phyloP scores from a whole-genome alignment of 2,113 vertebrate genomes.

The Phasianus colchicus region DNA sequence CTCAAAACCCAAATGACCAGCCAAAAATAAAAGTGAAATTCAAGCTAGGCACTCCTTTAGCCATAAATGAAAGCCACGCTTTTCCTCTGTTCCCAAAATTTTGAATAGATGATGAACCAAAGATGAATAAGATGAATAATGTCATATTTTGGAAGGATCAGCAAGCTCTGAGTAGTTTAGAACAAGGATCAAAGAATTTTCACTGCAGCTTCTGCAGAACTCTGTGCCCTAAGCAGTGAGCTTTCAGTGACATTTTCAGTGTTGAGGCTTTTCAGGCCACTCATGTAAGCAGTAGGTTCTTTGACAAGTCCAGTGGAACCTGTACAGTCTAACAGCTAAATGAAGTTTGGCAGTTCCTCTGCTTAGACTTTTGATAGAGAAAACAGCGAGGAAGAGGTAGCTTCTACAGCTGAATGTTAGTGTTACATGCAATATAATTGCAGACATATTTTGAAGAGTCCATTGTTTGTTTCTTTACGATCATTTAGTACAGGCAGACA shows the following conservation, averaged over 20 bases:
- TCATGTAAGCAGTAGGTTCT: background rate
- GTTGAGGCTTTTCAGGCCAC: background rate
- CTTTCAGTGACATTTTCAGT: background rate
- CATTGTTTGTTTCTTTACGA: rapidly evolving
- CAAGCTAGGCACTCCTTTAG: background rate
- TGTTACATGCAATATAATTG: background rate
- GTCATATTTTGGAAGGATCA: background rate
- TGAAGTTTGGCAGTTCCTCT: background rate
- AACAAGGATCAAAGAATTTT: background rate
- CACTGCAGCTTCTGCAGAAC: background rate
- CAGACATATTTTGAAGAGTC: background rate
- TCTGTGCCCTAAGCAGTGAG: background rate
- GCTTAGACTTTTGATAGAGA: background rate
- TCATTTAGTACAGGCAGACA: background rate
- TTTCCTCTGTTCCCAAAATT: background rate
- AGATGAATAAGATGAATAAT: background rate
- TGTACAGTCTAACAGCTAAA: background rate
- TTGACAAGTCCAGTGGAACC: background rate
- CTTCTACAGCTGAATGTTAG: background rate
- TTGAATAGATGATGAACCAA: background rate
- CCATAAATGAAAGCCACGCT: background rate
- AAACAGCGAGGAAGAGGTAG: background rate
- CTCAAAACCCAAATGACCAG: background rate
- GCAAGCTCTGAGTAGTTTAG: background rate
- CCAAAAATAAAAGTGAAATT: slow-evolving; percentile 5